Evolutionary conservation across 2,113 vertebrate genomes (phyloP).

Genomic region (Pelmatolapia mariae): DNA sequence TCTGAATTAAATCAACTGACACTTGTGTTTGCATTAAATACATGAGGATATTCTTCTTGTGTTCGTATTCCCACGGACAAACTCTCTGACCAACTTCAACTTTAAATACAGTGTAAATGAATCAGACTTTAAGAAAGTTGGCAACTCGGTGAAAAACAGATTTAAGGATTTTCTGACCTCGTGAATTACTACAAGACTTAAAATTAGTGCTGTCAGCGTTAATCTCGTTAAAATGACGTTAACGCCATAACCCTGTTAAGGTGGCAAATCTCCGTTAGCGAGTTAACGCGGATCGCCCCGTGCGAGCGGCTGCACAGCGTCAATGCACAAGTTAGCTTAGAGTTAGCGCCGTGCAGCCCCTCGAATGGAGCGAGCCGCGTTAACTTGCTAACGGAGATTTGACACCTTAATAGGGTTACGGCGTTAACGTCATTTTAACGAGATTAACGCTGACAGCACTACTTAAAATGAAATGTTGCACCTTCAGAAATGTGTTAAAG

Average conservation of each 20-base stretch:
- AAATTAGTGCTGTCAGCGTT: rapidly evolving
- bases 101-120: neutral
- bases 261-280: rapidly evolving
- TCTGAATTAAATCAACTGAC: neutral
- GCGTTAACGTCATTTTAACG: rapidly evolving
- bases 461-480: neutral
- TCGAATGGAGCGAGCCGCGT: rapidly evolving
- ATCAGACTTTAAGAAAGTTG: neutral
- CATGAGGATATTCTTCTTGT: neutral
- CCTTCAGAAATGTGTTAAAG: neutral
- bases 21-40: neutral
- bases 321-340: neutral
- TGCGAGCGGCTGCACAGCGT: rapidly evolving
- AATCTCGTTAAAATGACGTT: rapidly evolving
- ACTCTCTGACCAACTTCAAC: neutral
- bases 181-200: neutral
- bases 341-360: rapidly evolving
- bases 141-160: rapidly evolving
- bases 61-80: neutral
- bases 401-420: neutral
- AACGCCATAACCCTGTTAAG: rapidly evolving
- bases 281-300: rapidly evolving
- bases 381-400: neutral
- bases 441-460: rapidly evolving
- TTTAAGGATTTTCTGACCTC: neutral